Evolutionary conservation across 2,797 vertebrate species (phyloP).

Genomic region (Dermochelys coriacea): DNA sequence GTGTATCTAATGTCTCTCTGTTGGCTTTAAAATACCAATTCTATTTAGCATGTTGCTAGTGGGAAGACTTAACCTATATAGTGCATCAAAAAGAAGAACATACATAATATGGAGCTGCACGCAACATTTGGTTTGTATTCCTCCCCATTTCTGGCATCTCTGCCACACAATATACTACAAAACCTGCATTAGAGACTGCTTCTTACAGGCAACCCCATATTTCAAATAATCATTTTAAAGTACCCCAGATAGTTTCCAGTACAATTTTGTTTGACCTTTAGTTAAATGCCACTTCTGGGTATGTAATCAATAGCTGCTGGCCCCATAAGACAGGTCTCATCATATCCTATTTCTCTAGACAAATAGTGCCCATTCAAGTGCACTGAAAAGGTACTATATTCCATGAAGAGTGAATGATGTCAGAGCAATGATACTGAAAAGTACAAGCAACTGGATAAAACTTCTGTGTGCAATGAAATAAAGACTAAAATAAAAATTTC

Average conservation of each 20-base stretch:
- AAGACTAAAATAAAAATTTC: not conserved
- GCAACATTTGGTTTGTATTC: not conserved
- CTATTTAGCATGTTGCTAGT: rapidly evolving
- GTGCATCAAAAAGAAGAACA: not conserved
- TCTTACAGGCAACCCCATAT: not conserved
- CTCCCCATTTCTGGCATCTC: not conserved
- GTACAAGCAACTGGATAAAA: not conserved
- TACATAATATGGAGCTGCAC: not conserved
- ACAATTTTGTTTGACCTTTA: slow-evolving; percentile 1
- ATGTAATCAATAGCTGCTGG: not conserved
- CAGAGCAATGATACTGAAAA: rapidly evolving
- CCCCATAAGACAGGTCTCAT: not conserved
- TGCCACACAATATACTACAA: not conserved
- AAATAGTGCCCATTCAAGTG: not conserved
- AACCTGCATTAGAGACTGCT: not conserved
- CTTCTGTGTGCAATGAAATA: rapidly evolving
- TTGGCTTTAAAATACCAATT: not conserved
- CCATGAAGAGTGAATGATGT: not conserved
- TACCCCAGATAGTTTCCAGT: not conserved
- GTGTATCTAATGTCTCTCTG: not conserved
- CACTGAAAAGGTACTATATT: not conserved
- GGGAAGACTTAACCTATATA: not conserved
- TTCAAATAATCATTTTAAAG: not conserved
- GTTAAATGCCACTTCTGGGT: slow-evolving; percentile 13
- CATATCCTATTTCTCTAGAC: not conserved